These are phyloP conservation scores for Dipus sagitta DNA, from an alignment of 2,797 vertebrate species.

Conservation along the genomic window DNA sequence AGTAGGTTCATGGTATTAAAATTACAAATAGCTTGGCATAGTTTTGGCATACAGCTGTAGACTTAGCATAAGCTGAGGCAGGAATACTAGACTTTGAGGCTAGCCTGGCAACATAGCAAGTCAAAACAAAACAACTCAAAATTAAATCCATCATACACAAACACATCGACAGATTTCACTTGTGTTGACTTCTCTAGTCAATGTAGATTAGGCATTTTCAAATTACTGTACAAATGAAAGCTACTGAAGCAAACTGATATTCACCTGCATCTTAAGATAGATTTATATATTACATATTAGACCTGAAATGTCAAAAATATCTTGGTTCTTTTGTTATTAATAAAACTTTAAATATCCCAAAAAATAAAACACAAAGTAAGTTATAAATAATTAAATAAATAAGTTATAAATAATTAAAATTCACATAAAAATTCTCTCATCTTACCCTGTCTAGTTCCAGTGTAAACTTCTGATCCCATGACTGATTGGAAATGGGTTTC, in stretches of 20 bases:
- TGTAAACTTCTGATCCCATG: conserved; percentile 96
- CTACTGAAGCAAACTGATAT: not conserved
- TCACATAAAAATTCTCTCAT: conserved; percentile 57
- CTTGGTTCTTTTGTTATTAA: conserved; percentile 50
- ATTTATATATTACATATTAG: conserved; percentile 15
- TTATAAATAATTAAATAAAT: conserved; percentile 49
- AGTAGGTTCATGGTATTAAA: conserved; percentile 1
- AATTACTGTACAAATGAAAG: conserved; percentile 39
- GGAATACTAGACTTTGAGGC: not conserved
- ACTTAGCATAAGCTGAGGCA: not conserved
- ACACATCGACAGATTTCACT: not conserved
- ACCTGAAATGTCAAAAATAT: conserved; percentile 53
- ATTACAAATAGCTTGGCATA: not conserved
- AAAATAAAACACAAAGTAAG: conserved; percentile 70
- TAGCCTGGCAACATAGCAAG: not conserved
- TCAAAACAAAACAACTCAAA: not conserved
- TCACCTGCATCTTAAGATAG: conserved; percentile 45
- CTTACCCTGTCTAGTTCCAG: conserved; percentile 95
- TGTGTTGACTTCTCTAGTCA: conserved; percentile 10
- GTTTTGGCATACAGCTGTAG: not conserved
- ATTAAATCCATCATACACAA: not conserved
- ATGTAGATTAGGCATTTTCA: conserved; percentile 57
- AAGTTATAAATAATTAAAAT: conserved; percentile 56
- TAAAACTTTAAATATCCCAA: conserved; percentile 51
- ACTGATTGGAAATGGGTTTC: conserved; percentile 95